Evolutionary conservation across 1,140 invertebrate genomes (phyloP).

Genomic region (Steinernema feltiae): DNA sequence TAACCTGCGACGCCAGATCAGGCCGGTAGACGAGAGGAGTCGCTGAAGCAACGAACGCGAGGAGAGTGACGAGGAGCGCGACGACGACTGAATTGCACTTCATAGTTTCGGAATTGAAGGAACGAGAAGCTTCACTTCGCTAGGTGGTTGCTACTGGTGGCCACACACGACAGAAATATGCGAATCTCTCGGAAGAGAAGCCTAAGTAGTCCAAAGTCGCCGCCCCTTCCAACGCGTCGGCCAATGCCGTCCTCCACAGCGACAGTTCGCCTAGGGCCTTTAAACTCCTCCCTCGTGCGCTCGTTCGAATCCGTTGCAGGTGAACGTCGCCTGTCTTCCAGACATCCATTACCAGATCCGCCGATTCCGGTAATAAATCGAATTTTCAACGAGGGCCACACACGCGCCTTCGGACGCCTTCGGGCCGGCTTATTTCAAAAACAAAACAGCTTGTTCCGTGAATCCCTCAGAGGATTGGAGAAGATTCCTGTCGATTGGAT

Average conservation of each 20-base stretch:
- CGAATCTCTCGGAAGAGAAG: neutral
- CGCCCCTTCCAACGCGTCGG: neutral
- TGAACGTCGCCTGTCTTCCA: too few relatives aligned
- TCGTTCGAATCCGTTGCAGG: neutral
- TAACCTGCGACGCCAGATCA: slow-evolving; percentile 19
- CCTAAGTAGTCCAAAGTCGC: neutral
- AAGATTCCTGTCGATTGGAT: neutral
- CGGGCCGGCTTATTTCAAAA: neutral
- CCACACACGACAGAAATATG: neutral
- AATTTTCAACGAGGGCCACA: neutral
- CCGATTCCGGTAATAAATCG: neutral
- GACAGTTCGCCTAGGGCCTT: neutral
- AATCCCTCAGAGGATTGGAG: neutral
- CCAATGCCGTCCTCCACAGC: neutral
- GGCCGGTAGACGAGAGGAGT: slow-evolving; percentile 27
- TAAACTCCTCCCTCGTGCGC: neutral
- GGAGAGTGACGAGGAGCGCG: slow-evolving; percentile 18
- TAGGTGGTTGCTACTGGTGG: neutral
- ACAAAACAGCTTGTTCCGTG: neutral
- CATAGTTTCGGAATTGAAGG: neutral
- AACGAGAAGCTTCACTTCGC: neutral
- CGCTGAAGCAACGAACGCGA: slow-evolving; percentile 22
- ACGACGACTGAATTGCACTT: neutral
- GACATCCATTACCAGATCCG: neutral
- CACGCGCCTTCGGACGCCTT: neutral